Conservation (phyloP, 2,113 vertebrate genomes). For the Origma solitaria region DNA sequence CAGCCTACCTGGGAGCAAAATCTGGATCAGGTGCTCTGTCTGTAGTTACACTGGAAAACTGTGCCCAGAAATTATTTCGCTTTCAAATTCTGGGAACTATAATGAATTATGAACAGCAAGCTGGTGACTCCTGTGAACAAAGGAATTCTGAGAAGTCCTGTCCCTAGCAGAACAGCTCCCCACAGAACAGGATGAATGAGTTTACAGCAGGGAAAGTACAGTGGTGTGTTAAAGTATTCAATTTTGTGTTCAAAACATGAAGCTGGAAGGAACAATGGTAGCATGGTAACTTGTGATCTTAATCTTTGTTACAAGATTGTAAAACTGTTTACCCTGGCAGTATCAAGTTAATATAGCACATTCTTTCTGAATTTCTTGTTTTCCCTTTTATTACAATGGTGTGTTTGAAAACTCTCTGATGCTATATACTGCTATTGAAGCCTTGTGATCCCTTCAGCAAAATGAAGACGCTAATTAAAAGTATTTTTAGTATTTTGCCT, state of each 20-base stretch:
- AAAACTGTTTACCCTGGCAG: constrained; percentile 14
- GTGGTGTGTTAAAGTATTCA: neutral
- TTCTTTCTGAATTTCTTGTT: neutral
- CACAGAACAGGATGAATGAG: neutral
- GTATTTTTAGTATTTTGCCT: neutral
- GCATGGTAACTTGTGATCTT: constrained; percentile 34
- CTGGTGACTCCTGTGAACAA: neutral
- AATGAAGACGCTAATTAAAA: neutral
- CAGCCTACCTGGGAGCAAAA: neutral
- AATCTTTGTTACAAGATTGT: constrained; percentile 12
- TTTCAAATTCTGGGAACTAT: neutral
- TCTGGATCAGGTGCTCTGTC: neutral
- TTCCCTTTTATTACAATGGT: neutral
- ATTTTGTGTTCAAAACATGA: neutral
- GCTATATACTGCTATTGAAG: neutral
- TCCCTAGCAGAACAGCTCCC: neutral
- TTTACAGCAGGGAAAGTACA: neutral
- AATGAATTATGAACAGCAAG: neutral
- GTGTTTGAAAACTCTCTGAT: constrained; percentile 13
- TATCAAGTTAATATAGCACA: constrained; percentile 11
- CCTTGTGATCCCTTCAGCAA: neutral
- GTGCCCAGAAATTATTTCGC: neutral
- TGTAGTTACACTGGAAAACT: neutral
- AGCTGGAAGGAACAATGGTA: constrained; percentile 33
- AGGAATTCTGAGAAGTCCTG: neutral